Evolutionary conservation across 2,113 vertebrate species (phyloP), one percentile per base, ranked within the genome.

Genomic region (Leucosticte australis): DNA sequence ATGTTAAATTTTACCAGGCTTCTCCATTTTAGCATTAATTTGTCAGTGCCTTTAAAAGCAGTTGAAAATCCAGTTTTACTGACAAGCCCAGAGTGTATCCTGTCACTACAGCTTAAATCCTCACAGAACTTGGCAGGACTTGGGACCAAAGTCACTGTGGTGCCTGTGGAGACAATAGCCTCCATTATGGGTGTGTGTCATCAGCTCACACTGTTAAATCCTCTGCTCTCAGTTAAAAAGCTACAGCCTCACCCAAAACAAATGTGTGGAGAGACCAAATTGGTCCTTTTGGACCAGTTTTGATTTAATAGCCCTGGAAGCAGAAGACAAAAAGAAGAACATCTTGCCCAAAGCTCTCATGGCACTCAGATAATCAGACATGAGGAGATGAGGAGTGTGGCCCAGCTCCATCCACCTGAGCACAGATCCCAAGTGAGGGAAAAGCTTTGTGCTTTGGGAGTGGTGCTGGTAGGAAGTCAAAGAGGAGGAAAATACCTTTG

Each of bases 101-200:
- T 96, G 95, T 96, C 96, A 93, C 75, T 95, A 63, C 52, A 78
- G 60, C 83, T 95, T 96, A 95, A 97, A 84, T 83, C 73, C 86
- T 84, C 74, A 4, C 53, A 91, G 81, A 68, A 57, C 49, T 95
- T 96, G 96, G 94, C 95, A 95, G 49, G 57, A 5, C 26, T 60
- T 7, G 7, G 83, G 62, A 52, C 67, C 62, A 39, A 81, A 95
- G 89, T 89, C 95, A 57, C 91, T 94, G 87, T 92, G 94, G 87
- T 95, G 89, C 92, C 91, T 89, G 52, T 57, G 92, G 75, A 91
- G 87, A 96, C 95, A 97, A 94, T 97, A 21, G 49, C 37, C 74
- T 87, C 83, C 69, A 30, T 91, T 97, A 74, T 91, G 73, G 3
- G 1, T 35, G 27, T 9, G 15, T 95, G 95, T 95, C 95, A 87